Conservation (phyloP, 2,888 invertebrate species). For the Coleophora flavipennella region DNA sequence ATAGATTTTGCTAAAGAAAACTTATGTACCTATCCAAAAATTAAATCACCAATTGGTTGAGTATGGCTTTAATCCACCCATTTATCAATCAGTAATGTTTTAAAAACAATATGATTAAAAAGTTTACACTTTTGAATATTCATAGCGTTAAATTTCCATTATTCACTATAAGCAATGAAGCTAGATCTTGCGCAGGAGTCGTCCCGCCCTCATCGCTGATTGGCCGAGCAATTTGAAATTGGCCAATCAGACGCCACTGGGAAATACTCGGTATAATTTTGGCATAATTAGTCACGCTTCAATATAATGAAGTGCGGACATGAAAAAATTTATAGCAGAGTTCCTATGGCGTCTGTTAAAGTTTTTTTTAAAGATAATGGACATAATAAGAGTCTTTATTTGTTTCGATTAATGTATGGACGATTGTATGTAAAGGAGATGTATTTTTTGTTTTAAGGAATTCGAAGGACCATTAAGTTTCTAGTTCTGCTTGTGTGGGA, state of each 20-base stretch:
- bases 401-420: not conserved
- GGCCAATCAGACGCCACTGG: conserved; percentile 47
- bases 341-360: not conserved
- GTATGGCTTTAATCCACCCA: not conserved
- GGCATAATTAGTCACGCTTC: conserved; percentile 69
- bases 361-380: not conserved
- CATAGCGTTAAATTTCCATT: conserved; percentile 33
- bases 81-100: not conserved
- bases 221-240: conserved; percentile 51
- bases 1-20: too few relatives aligned
- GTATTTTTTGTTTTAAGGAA: too few relatives aligned
- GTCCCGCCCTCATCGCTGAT: conserved; percentile 56
- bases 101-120: conserved; percentile 7
- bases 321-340: conserved; percentile 10
- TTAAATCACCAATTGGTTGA: too few relatives aligned
- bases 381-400: not conserved
- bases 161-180: conserved; percentile 19
- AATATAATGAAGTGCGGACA: conserved; percentile 32
- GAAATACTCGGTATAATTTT: conserved; percentile 55
- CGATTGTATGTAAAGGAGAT: not conserved
- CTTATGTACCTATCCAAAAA: too few relatives aligned
- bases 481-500: too few relatives aligned
- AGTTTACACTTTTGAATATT: conserved; percentile 42
- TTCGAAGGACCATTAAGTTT: too few relatives aligned
- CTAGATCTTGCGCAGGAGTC: conserved; percentile 56